These are phyloP conservation scores for Drosophila saltans DNA, from an alignment of 1,140 invertebrate species.

Conservation along the genomic window DNA sequence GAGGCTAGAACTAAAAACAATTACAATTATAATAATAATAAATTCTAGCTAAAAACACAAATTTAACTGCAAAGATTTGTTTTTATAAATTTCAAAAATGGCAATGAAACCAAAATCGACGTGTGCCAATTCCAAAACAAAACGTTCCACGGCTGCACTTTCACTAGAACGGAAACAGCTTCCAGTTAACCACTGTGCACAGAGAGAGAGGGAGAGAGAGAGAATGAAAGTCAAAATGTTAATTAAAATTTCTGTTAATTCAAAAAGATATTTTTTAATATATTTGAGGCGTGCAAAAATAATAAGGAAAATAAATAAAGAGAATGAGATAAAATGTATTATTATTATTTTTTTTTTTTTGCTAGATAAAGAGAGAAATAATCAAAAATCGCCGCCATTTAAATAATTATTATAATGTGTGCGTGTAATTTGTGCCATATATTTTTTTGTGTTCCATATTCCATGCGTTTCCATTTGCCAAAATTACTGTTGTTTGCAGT, in stretches of 20 bases:
- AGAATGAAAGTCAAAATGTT: conserved; percentile 44
- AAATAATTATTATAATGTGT: conserved; percentile 33
- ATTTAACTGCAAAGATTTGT: conserved; percentile 69
- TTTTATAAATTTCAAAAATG: conserved; percentile 59
- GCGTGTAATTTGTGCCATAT: conserved; percentile 37
- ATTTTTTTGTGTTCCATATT: conserved; percentile 55
- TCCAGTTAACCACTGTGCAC: conserved; percentile 80
- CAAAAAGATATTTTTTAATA: conserved; percentile 2
- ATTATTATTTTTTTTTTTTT: conserved; percentile 29
- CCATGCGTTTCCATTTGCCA: conserved; percentile 74
- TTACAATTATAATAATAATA: conserved; percentile 76
- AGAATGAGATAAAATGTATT: conserved; percentile 37
- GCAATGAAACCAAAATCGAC: conserved; percentile 56
- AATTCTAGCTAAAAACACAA: conserved; percentile 81
- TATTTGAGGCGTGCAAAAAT: conserved; percentile 57
- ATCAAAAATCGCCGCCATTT: conserved; percentile 53
- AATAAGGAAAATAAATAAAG: conserved; percentile 11
- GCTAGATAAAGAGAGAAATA: conserved; percentile 33
- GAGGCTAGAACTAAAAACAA: conserved; percentile 73
- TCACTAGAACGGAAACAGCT: conserved; percentile 80
- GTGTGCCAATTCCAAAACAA: conserved; percentile 61
- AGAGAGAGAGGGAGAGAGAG: conserved; percentile 13
- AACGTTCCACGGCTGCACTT: conserved; percentile 55
- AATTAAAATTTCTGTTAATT: conserved; percentile 17
- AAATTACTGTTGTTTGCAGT: conserved; percentile 53